Percentiles rank a stretch among this genome's conserved stretches.
phyloP scores from a whole-genome alignment of 2,797 vertebrate species.

The Pseudopleuronectes americanus region DNA sequence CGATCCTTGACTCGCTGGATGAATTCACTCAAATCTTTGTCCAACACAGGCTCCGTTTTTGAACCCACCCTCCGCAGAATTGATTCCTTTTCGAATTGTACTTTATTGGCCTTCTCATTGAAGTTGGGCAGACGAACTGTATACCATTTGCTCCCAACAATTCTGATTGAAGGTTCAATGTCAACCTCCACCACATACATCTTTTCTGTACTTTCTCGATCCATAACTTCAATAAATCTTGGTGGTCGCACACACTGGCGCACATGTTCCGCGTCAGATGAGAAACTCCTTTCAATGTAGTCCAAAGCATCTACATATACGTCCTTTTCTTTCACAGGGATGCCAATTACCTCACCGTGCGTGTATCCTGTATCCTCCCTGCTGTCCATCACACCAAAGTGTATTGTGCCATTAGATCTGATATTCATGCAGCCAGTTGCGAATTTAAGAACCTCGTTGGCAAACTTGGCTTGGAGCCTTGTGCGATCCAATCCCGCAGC shows the following conservation, averaged over 20 bases:
- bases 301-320: conserved; percentile 84
- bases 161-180: conserved; percentile 76
- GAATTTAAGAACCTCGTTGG: conserved; percentile 86
- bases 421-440: conserved; percentile 88
- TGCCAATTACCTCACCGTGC: conserved; percentile 85
- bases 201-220: conserved; percentile 70
- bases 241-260: conserved; percentile 84
- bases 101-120: conserved; percentile 76
- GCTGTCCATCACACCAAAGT: conserved; percentile 89
- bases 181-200: conserved; percentile 87
- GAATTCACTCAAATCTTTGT: conserved; percentile 74
- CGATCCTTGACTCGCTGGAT: conserved; percentile 68
- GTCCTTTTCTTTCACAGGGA: conserved; percentile 78
- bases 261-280: conserved; percentile 66
- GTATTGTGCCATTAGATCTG: conserved; percentile 89
- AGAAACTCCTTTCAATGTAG: conserved; percentile 82
- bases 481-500: conserved; percentile 77
- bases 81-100: conserved; percentile 71
- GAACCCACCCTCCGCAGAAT: conserved; percentile 82
- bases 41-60: conserved; percentile 80
- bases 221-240: conserved; percentile 86
- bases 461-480: conserved; percentile 85
- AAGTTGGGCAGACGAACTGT: conserved; percentile 84
- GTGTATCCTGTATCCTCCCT: conserved; percentile 66
- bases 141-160: conserved; percentile 78